Conservation (phyloP, 2,113 vertebrate genomes). For the Steatornis caripensis region DNA sequence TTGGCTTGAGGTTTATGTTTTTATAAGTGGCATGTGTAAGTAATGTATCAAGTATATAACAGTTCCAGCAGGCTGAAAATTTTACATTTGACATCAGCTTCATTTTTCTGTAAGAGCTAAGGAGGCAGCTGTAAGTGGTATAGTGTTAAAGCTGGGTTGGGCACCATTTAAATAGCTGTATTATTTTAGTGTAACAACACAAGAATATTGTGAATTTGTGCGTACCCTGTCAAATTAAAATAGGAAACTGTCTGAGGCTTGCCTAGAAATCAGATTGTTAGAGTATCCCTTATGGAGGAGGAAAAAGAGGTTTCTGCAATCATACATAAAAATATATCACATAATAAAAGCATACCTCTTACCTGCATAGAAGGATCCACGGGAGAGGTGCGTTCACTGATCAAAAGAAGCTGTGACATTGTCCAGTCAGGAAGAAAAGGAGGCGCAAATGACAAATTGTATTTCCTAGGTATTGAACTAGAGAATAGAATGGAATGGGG, state of each 20-base stretch:
- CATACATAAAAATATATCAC: not conserved
- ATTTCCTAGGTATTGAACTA: not conserved
- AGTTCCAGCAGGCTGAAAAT: constrained; percentile 22
- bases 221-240: not conserved
- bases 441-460: not conserved
- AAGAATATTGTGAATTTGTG: not conserved
- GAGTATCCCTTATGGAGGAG: not conserved
- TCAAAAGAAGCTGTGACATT: not conserved
- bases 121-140: not conserved
- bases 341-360: not conserved
- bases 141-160: not conserved
- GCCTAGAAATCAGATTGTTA: not conserved
- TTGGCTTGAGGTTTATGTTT: constrained; percentile 39
- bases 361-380: not conserved
- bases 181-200: not conserved
- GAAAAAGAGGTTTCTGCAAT: not conserved
- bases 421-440: not conserved
- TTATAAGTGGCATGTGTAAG: constrained; percentile 12
- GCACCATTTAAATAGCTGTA: not conserved
- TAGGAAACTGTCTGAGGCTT: not conserved
- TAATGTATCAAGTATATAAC: not conserved
- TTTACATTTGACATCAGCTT: constrained; percentile 17
- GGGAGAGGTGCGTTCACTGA: not conserved
- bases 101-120: not conserved
- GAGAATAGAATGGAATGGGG: not conserved